Percentiles rank a stretch among this genome's conserved stretches.
phyloP scores from a whole-genome alignment of 2,797 vertebrate species.

The Amblyopsis hoosieri region DNA sequence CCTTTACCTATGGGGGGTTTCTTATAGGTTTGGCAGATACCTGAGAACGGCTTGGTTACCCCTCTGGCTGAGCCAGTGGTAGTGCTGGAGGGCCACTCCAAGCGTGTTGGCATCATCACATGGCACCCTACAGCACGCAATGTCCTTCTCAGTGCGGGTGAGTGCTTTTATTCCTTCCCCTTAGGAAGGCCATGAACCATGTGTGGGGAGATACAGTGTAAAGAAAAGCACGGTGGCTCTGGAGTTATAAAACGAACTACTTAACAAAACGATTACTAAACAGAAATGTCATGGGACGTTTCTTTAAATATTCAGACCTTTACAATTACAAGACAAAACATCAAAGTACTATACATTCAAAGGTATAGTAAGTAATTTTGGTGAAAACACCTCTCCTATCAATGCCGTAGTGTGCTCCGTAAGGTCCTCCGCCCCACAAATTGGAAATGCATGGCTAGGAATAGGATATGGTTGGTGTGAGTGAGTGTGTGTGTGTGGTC shows the following conservation, averaged over 20 bases:
- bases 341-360: background rate
- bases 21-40: slow-evolving; percentile 95
- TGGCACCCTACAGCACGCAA: slow-evolving; percentile 97
- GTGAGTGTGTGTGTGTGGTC: background rate
- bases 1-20: slow-evolving; percentile 15
- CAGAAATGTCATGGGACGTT: too few species aligned
- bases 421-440: background rate
- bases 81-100: slow-evolving; percentile 92
- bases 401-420: too few species aligned
- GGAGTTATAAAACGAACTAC: background rate
- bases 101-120: slow-evolving; percentile 93
- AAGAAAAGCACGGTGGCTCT: background rate
- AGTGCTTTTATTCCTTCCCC: background rate
- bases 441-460: too few species aligned
- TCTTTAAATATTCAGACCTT: too few species aligned
- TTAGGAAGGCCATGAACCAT: background rate
- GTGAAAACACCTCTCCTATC: too few species aligned
- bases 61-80: slow-evolving; percentile 90
- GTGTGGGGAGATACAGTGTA: background rate
- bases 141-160: slow-evolving; percentile 95
- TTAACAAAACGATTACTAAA: too few species aligned
- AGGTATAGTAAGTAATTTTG: too few species aligned
- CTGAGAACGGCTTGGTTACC: slow-evolving; percentile 90
- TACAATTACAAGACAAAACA: background rate
- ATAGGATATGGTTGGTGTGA: background rate